Evolutionary conservation across 2,888 invertebrate species (phyloP).

Genomic region (Teleogryllus oceanicus): DNA sequence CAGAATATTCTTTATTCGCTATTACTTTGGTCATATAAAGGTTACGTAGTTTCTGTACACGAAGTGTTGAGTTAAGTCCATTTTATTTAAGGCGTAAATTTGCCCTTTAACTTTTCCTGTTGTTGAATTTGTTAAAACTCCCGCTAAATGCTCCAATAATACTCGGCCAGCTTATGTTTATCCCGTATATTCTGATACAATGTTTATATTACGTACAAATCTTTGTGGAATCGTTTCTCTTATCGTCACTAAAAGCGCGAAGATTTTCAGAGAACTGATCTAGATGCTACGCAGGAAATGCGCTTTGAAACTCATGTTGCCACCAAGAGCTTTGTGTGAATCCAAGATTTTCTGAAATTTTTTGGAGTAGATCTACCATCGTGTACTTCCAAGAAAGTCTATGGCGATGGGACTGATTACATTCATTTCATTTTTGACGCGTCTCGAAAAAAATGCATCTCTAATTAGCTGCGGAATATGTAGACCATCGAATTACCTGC

Average conservation of each 20-base stretch:
- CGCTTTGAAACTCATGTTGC: not conserved
- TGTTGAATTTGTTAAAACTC: not conserved
- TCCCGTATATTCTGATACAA: not conserved
- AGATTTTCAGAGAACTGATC: not conserved
- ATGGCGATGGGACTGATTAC: not conserved
- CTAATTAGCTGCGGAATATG: not conserved
- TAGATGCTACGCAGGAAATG: not conserved
- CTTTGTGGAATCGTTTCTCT: not conserved
- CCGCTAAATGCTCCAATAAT: not conserved
- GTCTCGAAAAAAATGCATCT: not conserved
- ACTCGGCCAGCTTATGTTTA: not conserved
- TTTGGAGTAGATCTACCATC: not conserved
- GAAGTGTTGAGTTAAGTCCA: too few species aligned
- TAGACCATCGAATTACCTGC: not conserved
- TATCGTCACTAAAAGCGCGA: not conserved
- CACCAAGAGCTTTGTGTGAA: accelerated
- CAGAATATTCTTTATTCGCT: too few species aligned
- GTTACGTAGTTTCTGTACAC: too few species aligned
- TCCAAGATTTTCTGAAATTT: not conserved
- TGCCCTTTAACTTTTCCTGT: too few species aligned
- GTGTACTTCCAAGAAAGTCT: not conserved
- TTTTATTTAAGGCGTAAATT: too few species aligned
- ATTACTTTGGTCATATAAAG: too few species aligned
- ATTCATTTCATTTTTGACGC: not conserved
- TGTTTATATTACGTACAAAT: not conserved